phyloP scores from a whole-genome alignment of 2,113 vertebrate genomes.

The Menura novaehollandiae region DNA sequence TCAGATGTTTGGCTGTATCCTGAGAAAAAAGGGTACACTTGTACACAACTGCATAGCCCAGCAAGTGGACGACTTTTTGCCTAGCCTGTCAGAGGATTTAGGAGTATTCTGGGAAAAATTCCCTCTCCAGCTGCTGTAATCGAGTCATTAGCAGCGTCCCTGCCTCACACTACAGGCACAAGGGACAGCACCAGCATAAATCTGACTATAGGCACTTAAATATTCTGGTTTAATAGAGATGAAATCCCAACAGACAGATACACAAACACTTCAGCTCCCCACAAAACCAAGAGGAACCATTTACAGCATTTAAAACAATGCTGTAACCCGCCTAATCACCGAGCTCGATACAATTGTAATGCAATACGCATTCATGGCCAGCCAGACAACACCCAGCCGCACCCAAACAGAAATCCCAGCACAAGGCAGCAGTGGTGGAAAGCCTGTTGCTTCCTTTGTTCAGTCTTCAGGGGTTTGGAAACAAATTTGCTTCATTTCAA shows the following conservation, averaged over 20 bases:
- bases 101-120: neutral
- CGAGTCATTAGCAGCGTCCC: neutral
- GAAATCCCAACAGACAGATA: neutral
- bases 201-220: neutral
- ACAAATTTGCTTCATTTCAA: neutral
- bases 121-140: neutral
- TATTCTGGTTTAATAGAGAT: neutral
- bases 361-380: neutral
- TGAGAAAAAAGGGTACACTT: neutral
- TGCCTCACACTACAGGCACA: neutral
- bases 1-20: neutral
- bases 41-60: neutral
- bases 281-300: neutral
- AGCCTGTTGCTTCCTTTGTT: neutral
- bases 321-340: neutral
- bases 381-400: neutral
- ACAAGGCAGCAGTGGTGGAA: neutral
- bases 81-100: neutral
- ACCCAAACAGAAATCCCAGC: neutral
- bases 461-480: neutral
- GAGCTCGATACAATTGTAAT: neutral
- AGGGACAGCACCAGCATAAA: neutral
- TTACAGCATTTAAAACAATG: neutral
- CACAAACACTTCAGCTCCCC: neutral
- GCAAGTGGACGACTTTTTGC: neutral